Conservation (phyloP, 2,888 invertebrate genomes). For the Lamellibrachia columna region DNA sequence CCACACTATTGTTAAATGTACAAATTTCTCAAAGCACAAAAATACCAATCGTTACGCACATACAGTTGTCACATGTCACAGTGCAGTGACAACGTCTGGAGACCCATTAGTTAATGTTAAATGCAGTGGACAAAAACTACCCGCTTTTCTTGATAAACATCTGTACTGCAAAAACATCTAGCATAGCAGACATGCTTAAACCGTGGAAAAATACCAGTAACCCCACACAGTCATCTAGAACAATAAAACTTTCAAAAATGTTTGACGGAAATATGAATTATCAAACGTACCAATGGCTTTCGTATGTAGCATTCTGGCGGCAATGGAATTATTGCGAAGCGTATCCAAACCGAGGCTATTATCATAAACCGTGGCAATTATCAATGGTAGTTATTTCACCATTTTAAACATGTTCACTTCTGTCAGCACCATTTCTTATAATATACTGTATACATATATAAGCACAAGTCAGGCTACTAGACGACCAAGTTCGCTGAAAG, state of each 20-base stretch:
- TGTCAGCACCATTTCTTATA: neutral
- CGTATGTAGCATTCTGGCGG: neutral
- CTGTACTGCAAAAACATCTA: neutral
- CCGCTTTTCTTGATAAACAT: conserved; percentile 1
- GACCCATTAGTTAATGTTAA: conserved; percentile 1
- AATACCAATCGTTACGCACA: neutral
- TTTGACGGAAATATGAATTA: too few species aligned
- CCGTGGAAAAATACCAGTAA: neutral
- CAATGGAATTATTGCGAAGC: neutral
- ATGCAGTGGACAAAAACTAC: conserved; percentile 16
- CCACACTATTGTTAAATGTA: conserved; percentile 11
- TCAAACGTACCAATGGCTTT: too few species aligned
- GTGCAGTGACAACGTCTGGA: neutral
- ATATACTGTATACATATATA: conserved; percentile 16
- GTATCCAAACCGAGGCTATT: neutral
- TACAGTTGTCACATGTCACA: neutral
- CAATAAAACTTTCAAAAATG: neutral
- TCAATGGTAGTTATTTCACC: conserved; percentile 12
- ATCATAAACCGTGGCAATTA: neutral
- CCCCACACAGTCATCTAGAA: neutral
- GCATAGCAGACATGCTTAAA: neutral
- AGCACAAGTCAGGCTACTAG: neutral
- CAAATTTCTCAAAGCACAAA: conserved; percentile 16
- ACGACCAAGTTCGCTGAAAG: neutral
- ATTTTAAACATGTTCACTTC: conserved; percentile 11